These are phyloP conservation scores for Amblyopsis rosae DNA, from an alignment of 2,113 vertebrate genomes.

Conservation along the genomic window DNA sequence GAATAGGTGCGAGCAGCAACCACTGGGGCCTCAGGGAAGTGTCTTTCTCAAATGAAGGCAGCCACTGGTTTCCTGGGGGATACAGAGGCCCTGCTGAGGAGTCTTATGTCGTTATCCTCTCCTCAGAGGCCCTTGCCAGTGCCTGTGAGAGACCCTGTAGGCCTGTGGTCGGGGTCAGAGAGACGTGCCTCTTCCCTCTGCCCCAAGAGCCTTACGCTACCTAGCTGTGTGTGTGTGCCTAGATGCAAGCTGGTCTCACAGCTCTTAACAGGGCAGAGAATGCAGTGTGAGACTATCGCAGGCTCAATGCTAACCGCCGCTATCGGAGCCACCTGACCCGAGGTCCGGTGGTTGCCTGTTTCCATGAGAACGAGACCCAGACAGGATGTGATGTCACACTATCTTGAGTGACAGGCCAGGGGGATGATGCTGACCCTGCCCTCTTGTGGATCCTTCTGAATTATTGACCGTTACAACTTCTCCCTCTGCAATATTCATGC, in stretches of 20 bases:
- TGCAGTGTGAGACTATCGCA: neutral
- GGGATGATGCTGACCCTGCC: slow-evolving; percentile 27
- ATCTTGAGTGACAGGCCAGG: neutral
- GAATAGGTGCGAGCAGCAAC: slow-evolving; percentile 45
- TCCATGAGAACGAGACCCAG: neutral
- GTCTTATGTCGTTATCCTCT: slow-evolving; percentile 67
- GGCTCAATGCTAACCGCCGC: slow-evolving; percentile 1
- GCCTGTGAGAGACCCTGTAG: slow-evolving; percentile 42
- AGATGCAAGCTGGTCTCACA: slow-evolving; percentile 5
- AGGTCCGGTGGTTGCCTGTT: slow-evolving; percentile 2
- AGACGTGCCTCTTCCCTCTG: slow-evolving; percentile 7
- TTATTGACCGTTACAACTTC: slow-evolving; percentile 71
- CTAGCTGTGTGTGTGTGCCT: slow-evolving; percentile 52
- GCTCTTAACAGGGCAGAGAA: neutral
- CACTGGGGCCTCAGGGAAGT: slow-evolving; percentile 50
- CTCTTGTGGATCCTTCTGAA: slow-evolving; percentile 56
- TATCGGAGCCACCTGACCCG: slow-evolving; percentile 9
- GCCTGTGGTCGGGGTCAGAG: slow-evolving; percentile 57
- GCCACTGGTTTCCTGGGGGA: slow-evolving; percentile 56
- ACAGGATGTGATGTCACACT: neutral
- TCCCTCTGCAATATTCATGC: slow-evolving; percentile 65
- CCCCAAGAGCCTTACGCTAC: slow-evolving; percentile 31
- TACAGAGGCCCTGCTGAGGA: slow-evolving; percentile 34
- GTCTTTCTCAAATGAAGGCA: slow-evolving; percentile 50
- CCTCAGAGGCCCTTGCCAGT: slow-evolving; percentile 43